Evolutionary conservation across 2,888 invertebrate genomes (phyloP).

Genomic region (Drosophila leonis): DNA sequence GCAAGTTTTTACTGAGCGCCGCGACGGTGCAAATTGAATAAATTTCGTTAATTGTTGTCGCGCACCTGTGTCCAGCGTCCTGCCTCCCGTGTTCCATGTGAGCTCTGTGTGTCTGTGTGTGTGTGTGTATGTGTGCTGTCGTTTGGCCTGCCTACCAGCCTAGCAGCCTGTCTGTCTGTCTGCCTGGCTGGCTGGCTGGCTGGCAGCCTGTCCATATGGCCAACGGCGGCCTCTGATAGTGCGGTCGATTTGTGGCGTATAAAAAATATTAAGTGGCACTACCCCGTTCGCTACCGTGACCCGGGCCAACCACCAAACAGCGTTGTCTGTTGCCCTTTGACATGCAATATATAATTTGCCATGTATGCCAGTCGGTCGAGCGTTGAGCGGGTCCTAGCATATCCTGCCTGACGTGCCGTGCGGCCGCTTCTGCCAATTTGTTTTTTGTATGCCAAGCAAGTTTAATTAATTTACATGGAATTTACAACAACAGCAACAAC

Average conservation of each 20-base stretch:
- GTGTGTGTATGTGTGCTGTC: neutral
- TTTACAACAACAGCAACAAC: slow-evolving; percentile 66
- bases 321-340: slow-evolving; percentile 76
- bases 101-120: slow-evolving; percentile 5
- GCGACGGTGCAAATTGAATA: slow-evolving; percentile 74
- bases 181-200: neutral
- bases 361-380: slow-evolving; percentile 58
- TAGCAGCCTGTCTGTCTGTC: neutral
- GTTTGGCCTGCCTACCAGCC: slow-evolving; percentile 12
- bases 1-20: slow-evolving; percentile 40
- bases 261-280: slow-evolving; percentile 81
- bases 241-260: slow-evolving; percentile 80
- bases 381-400: slow-evolving; percentile 34
- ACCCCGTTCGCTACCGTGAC: slow-evolving; percentile 29
- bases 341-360: slow-evolving; percentile 81
- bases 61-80: slow-evolving; percentile 62
- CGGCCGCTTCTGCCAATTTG: slow-evolving; percentile 72
- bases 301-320: slow-evolving; percentile 15
- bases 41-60: slow-evolving; percentile 79
- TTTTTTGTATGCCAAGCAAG: slow-evolving; percentile 77
- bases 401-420: slow-evolving; percentile 43
- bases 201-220: slow-evolving; percentile 46
- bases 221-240: slow-evolving; percentile 70
- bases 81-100: slow-evolving; percentile 5
- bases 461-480: slow-evolving; percentile 82